These are phyloP conservation scores for Limonius californicus DNA, from an alignment of 1,140 invertebrate genomes.

Conservation along the genomic window DNA sequence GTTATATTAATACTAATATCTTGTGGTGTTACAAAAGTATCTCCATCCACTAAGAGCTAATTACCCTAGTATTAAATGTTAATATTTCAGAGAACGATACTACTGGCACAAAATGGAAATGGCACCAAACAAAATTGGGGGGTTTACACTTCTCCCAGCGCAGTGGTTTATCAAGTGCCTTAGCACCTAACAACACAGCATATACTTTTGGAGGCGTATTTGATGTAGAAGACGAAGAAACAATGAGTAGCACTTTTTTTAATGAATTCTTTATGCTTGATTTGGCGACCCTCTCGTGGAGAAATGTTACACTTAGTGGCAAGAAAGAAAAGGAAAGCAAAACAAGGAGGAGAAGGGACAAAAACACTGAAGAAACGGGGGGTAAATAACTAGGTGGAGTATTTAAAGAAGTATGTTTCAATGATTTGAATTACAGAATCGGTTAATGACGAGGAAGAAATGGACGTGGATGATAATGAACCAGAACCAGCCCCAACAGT, in stretches of 20 bases:
- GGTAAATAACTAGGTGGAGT: too few relatives aligned
- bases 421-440: too few relatives aligned
- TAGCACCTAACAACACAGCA: slow-evolving; percentile 53
- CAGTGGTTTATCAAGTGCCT: slow-evolving; percentile 58
- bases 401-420: too few relatives aligned
- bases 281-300: slow-evolving; percentile 71
- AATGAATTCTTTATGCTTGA: slow-evolving; percentile 80
- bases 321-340: slow-evolving; percentile 48
- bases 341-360: slow-evolving; percentile 47
- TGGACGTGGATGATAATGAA: slow-evolving; percentile 35
- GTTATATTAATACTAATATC: too few relatives aligned
- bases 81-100: slow-evolving; percentile 56
- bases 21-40: too few relatives aligned
- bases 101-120: slow-evolving; percentile 70
- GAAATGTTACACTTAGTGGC: slow-evolving; percentile 53
- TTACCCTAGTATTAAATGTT: background rate
- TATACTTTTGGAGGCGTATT: slow-evolving; percentile 74
- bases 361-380: slow-evolving; percentile 42
- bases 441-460: background rate
- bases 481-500: background rate
- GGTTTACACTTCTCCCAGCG: slow-evolving; percentile 63
- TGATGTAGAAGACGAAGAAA: slow-evolving; percentile 81
- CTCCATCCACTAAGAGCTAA: too few relatives aligned
- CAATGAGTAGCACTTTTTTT: slow-evolving; percentile 73
- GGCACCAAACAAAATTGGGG: slow-evolving; percentile 64